phyloP scores from a whole-genome alignment of 2,888 invertebrate genomes.

The Eilema sororculum region DNA sequence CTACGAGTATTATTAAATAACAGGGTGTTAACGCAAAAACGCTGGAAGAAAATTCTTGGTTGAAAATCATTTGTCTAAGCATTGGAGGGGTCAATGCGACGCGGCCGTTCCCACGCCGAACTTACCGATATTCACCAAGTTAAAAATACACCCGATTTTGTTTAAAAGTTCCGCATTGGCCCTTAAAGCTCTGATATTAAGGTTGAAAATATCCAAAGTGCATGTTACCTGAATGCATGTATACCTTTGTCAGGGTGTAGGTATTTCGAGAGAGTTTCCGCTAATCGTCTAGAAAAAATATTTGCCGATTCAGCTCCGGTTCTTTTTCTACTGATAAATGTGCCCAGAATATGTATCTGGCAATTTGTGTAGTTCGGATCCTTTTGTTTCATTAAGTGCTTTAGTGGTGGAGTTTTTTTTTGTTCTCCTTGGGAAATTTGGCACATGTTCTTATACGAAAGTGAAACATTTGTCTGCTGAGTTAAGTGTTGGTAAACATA shows the following conservation, averaged over 20 bases:
- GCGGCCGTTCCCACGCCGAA: conserved; percentile 81
- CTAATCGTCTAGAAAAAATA: conserved; percentile 86
- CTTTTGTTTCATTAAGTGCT: conserved; percentile 76
- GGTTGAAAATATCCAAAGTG: conserved; percentile 10
- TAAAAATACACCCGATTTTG: conserved; percentile 33
- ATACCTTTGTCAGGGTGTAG: conserved; percentile 61
- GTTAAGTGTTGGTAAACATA: conserved; percentile 22
- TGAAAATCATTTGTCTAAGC: conserved; percentile 82
- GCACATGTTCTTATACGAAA: conserved; percentile 52
- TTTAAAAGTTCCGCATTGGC: conserved; percentile 34
- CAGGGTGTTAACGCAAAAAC: conserved; percentile 56
- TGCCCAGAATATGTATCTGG: conserved; percentile 77
- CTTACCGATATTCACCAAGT: conserved; percentile 58
- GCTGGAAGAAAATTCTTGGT: conserved; percentile 76
- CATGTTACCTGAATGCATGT: conserved; percentile 28
- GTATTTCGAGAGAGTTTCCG: conserved; percentile 80
- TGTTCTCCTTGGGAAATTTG: conserved; percentile 54
- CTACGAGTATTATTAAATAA: conserved; percentile 29
- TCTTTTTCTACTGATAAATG: conserved; percentile 82
- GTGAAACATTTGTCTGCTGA: conserved; percentile 43
- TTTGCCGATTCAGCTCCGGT: conserved; percentile 79
- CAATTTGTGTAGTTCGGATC: conserved; percentile 70
- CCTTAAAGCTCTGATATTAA: conserved; percentile 47
- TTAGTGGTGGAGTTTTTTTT: conserved; percentile 52
- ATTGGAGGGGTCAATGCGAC: conserved; percentile 81